Conservation (phyloP, 2,888 invertebrate genomes). For the Agrilus biguttatus region DNA sequence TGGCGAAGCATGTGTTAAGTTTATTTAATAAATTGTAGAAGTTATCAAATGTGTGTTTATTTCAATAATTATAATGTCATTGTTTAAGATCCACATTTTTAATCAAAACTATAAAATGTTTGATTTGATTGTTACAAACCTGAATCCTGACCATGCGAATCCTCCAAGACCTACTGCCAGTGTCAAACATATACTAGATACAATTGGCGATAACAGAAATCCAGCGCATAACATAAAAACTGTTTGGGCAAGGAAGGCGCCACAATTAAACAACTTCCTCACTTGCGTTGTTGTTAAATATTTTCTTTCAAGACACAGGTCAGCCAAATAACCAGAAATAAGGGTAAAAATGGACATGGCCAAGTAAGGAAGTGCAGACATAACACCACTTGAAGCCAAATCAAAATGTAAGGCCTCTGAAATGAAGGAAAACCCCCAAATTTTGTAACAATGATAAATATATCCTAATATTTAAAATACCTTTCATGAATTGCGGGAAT, state of each 20-base stretch:
- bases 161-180: slow-evolving; percentile 83
- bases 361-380: slow-evolving; percentile 78
- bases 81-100: too few relatives aligned
- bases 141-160: slow-evolving; percentile 86
- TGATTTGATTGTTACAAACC: slow-evolving; percentile 31
- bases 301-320: slow-evolving; percentile 52
- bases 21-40: too few relatives aligned
- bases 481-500: slow-evolving; percentile 69
- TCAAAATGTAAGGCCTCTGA: slow-evolving; percentile 59
- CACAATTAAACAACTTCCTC: slow-evolving; percentile 50
- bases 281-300: slow-evolving; percentile 61
- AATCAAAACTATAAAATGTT: too few relatives aligned
- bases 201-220: slow-evolving; percentile 49
- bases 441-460: not conserved
- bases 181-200: slow-evolving; percentile 68
- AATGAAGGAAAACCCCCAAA: slow-evolving; percentile 12
- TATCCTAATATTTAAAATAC: slow-evolving; percentile 33
- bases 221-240: slow-evolving; percentile 76
- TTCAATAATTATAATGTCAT: too few relatives aligned
- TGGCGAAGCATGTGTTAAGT: too few relatives aligned
- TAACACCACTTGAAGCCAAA: slow-evolving; percentile 63
- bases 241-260: slow-evolving; percentile 63
- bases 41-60: too few relatives aligned
- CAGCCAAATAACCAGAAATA: slow-evolving; percentile 70
- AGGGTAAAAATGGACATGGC: slow-evolving; percentile 74